Conservation (phyloP, 2,797 vertebrate genomes). For the Otus scops region DNA sequence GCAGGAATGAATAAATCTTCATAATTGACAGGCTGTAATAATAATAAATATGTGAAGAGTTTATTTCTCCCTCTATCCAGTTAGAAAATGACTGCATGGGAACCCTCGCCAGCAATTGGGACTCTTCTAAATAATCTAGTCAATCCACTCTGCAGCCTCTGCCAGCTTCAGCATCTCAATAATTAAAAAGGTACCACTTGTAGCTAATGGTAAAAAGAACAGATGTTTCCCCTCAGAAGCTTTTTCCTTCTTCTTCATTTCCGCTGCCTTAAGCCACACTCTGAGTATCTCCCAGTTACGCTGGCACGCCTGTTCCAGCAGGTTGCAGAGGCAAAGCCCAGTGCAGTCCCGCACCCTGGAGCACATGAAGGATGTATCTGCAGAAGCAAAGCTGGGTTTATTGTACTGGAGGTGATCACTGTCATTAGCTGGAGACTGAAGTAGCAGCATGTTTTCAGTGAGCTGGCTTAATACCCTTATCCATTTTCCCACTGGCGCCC, state of each 20-base stretch:
- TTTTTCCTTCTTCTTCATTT: not conserved
- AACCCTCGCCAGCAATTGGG: slow-evolving; percentile 26
- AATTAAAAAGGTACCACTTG: slow-evolving; percentile 59
- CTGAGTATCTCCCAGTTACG: not conserved
- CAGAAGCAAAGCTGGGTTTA: not conserved
- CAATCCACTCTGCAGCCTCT: slow-evolving; percentile 36
- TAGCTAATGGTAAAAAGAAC: slow-evolving; percentile 5
- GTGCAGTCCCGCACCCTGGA: rapidly evolving
- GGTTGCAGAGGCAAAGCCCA: not conserved
- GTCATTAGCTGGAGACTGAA: not conserved
- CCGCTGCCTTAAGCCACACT: not conserved
- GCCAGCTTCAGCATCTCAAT: slow-evolving; percentile 62
- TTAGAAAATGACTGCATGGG: slow-evolving; percentile 24
- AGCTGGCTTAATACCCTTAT: not conserved
- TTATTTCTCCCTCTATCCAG: slow-evolving; percentile 46
- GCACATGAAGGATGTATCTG: rapidly evolving
- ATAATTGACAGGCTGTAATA: slow-evolving; percentile 37
- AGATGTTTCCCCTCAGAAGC: not conserved
- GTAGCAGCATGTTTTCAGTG: not conserved
- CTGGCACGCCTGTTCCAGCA: not conserved
- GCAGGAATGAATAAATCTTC: slow-evolving; percentile 43
- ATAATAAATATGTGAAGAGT: slow-evolving; percentile 54
- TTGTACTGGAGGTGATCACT: not conserved
- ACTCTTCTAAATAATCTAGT: slow-evolving; percentile 56
- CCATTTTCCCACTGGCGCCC: not conserved